Percentiles rank a stretch among this genome's conserved stretches.
Conservation (phyloP, 1,140 invertebrate genomes). For the Microvelia longipes region DNA sequence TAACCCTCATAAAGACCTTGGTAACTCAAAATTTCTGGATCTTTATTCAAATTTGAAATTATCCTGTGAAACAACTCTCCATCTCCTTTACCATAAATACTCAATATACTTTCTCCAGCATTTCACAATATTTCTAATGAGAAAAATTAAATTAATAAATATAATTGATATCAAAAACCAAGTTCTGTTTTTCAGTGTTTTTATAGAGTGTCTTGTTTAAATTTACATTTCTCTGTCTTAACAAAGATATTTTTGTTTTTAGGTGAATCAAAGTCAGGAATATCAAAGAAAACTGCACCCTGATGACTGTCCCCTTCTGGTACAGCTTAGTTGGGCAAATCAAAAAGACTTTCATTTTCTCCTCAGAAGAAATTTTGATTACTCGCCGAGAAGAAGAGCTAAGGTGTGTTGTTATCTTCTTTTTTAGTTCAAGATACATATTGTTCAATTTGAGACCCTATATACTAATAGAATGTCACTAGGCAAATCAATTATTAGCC, state of each 20-base stretch:
- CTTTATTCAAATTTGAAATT: too few species aligned
- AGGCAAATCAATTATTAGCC: neutral
- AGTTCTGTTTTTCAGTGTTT: too few species aligned
- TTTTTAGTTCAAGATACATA: neutral
- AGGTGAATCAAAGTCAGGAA: conserved; percentile 48
- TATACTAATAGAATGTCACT: neutral
- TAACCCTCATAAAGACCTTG: too few species aligned
- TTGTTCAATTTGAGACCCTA: too few species aligned
- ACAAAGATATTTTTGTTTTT: conserved; percentile 1
- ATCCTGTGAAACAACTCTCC: too few species aligned
- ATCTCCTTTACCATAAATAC: too few species aligned
- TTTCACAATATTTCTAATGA: too few species aligned
- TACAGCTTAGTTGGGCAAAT: conserved; percentile 55
- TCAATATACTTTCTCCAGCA: too few species aligned
- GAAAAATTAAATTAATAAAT: too few species aligned
- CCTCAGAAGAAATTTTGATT: conserved; percentile 58
- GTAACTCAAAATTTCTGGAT: too few species aligned
- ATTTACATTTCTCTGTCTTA: neutral
- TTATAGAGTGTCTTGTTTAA: too few species aligned
- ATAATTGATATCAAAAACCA: too few species aligned
- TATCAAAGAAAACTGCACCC: conserved; percentile 74
- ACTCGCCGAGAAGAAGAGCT: conserved; percentile 42
- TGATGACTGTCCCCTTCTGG: conserved; percentile 66
- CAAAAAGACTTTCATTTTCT: conserved; percentile 53
- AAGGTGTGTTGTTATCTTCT: conserved; percentile 27